Evolutionary conservation across 23 tunicate genomes (phyloP).

Genomic region (Oikopleura albicans): DNA sequence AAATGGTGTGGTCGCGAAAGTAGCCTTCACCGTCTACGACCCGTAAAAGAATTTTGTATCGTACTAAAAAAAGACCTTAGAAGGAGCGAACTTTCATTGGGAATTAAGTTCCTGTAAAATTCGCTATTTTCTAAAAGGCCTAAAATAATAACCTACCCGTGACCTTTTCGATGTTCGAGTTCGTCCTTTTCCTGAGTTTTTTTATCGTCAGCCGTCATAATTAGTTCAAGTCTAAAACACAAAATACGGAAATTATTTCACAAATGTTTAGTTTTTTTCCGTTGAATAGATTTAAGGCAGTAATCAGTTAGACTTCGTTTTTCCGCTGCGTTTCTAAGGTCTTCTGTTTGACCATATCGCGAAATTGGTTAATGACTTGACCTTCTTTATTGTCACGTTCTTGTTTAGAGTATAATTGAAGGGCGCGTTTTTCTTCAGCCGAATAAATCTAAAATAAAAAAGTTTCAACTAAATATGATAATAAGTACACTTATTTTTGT

Average conservation of each 20-base stretch:
- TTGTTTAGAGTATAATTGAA: slow-evolving; percentile 47
- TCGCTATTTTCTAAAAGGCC: no score
- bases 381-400: slow-evolving; percentile 71
- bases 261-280: no score
- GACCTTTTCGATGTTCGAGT: slow-evolving; percentile 8
- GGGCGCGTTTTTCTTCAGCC: slow-evolving; percentile 87
- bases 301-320: neutral
- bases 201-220: neutral
- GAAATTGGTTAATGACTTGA: slow-evolving; percentile 37
- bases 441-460: slow-evolving; percentile 52
- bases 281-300: neutral
- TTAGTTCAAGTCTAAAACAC: neutral
- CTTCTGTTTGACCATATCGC: slow-evolving; percentile 54
- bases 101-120: no score
- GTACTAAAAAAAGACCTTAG: no score
- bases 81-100: no score
- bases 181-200: slow-evolving; percentile 8
- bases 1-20: no score
- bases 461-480: no score
- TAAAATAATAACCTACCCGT: neutral
- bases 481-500: no score
- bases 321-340: slow-evolving; percentile 16
- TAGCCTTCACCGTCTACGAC: no score
- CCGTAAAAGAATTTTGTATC: no score
- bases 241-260: neutral